Evolutionary conservation across 2,797 vertebrate species (phyloP), one percentile per base, ranked within the genome.

Genomic region (Tragelaphus oryx): DNA sequence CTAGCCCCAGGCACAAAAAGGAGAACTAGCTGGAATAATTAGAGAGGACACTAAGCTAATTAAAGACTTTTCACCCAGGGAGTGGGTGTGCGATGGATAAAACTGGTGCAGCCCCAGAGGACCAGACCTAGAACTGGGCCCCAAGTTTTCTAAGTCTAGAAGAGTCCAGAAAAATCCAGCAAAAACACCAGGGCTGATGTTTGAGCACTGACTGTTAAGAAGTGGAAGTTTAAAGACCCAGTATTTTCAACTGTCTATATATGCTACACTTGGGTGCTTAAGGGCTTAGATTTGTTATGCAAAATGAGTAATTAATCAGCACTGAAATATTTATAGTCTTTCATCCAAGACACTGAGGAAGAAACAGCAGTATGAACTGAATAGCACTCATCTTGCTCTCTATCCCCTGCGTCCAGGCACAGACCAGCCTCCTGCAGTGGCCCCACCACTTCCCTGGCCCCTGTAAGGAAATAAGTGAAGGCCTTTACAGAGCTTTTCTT

Each of bases 41-140:
- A 97, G 93, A 93, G 46, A 95, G 82, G 88, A 94, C 94, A 91
- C 74, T 71, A 94, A 95, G 92, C 97, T 97, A 97, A 97, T 97
- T 97, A 96, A 97, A 96, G 93, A 85, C 68, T 93, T 94, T 90
- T 95, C 95, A 96, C 85, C 60, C 1, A 9, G 90, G 93, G 93
- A 96, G 85, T 54, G 78, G 83, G 41, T 83, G 28, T 52, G 76
- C 84, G 65, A 93, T 82, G 88, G 87, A 90, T 96, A 97, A 97
- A 97, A 94, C 85, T 85, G 82, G 81, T 88, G 30, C 82, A 91
- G 65, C n/a, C 97, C 95, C 97, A 96, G 37, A 97, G 92, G 95
- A 96, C 65, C 96, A 96, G 97, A 83, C 95, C 97, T 92, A 96
- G 92, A 97, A 96, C 90, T 94, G 74, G 71, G 84, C 90, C 95